Evolutionary conservation across 2,113 vertebrate genomes (phyloP).

Genomic region (rabbit (Oryctolagus cuniculus)): DNA sequence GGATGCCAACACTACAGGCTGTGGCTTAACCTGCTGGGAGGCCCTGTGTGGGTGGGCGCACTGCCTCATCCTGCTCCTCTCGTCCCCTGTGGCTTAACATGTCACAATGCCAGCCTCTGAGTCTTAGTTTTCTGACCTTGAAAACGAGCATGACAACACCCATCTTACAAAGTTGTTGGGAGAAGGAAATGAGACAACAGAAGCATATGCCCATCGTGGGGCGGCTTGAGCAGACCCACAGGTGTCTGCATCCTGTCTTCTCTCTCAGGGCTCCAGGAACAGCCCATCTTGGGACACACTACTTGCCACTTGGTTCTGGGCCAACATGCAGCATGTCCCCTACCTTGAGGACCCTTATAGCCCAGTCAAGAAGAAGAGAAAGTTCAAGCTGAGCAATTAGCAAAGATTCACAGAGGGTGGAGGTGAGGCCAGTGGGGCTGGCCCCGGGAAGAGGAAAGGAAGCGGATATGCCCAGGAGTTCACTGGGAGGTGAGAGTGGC

Average conservation of each 20-base stretch:
- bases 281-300: neutral
- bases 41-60: no score
- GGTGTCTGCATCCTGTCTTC: neutral
- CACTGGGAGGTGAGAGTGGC: neutral
- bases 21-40: no score
- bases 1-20: no score
- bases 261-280: neutral
- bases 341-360: neutral
- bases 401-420: neutral
- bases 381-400: neutral
- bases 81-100: no score
- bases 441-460: neutral
- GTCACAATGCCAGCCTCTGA: no score
- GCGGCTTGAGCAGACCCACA: neutral
- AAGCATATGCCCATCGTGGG: neutral
- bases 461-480: neutral
- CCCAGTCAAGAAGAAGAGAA: neutral
- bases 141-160: neutral
- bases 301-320: neutral
- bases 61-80: no score
- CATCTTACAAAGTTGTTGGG: neutral
- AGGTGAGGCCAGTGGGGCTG: neutral
- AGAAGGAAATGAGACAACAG: neutral
- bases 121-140: neutral
- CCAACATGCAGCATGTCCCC: neutral